These are phyloP conservation scores for Steinernema scapterisci DNA, from an alignment of 2,888 invertebrate species.

Conservation along the genomic window DNA sequence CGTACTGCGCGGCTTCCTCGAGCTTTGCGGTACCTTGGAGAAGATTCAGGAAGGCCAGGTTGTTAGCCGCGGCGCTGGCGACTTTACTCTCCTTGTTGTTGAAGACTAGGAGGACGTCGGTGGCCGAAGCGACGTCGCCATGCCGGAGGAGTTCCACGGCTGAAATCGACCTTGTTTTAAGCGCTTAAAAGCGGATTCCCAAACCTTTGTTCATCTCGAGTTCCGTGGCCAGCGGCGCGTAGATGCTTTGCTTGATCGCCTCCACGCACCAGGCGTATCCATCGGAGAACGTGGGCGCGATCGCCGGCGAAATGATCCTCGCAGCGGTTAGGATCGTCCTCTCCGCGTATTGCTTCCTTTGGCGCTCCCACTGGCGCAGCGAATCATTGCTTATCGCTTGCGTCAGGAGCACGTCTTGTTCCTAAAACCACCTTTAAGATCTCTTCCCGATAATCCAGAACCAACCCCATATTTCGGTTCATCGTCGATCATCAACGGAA, in stretches of 20 bases:
- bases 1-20: constrained; percentile 79
- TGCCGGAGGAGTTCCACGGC: constrained; percentile 78
- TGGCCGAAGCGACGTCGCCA: constrained; percentile 78
- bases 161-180: neutral
- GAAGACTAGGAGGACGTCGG: constrained; percentile 82
- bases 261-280: constrained; percentile 83
- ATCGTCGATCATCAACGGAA: constrained; percentile 80
- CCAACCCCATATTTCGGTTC: constrained; percentile 75
- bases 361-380: constrained; percentile 75
- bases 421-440: constrained; percentile 34
- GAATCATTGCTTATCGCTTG: constrained; percentile 74
- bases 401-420: constrained; percentile 52
- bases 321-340: constrained; percentile 83
- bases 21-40: constrained; percentile 78
- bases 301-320: constrained; percentile 84
- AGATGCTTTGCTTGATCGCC: constrained; percentile 85
- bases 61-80: constrained; percentile 82
- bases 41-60: constrained; percentile 83
- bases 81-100: constrained; percentile 83
- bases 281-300: constrained; percentile 74
- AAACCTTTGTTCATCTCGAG: constrained; percentile 86
- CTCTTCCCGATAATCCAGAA: neutral
- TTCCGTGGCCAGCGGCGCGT: constrained; percentile 81
- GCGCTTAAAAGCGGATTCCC: neutral
- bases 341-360: constrained; percentile 77